These are phyloP conservation scores for Phyllotis vaccarum DNA, from an alignment of 2,797 vertebrate species.

Conservation along the genomic window DNA sequence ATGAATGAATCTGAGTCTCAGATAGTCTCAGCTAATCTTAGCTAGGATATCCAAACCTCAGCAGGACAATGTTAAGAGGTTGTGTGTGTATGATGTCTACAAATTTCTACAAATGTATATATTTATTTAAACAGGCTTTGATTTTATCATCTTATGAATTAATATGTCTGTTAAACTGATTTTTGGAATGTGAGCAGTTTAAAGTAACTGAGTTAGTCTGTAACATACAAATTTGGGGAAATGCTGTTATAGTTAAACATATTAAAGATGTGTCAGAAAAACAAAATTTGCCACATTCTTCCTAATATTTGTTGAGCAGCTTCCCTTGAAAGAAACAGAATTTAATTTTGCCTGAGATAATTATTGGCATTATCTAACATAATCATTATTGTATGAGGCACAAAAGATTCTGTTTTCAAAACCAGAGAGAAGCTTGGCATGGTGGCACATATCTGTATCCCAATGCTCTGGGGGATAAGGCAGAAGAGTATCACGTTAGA, in stretches of 20 bases:
- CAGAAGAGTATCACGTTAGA: not conserved
- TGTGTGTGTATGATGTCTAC: not conserved
- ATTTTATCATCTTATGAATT: not conserved
- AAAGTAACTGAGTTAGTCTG: not conserved
- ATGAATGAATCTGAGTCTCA: not conserved
- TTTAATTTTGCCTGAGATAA: conserved; percentile 10
- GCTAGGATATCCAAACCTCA: not conserved
- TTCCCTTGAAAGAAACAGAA: not conserved
- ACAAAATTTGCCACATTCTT: not conserved
- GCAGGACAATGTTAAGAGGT: not conserved
- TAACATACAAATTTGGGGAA: not conserved
- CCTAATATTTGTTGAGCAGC: not conserved
- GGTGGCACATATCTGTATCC: not conserved
- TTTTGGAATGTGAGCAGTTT: not conserved
- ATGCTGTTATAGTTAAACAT: not conserved
- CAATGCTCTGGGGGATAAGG: not conserved
- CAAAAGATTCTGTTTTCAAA: not conserved
- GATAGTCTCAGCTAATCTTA: not conserved
- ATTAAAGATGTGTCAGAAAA: not conserved
- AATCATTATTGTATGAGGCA: not conserved
- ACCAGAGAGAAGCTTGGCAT: not conserved
- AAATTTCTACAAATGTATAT: not conserved
- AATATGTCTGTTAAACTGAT: not conserved
- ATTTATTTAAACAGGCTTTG: not conserved
- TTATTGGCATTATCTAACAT: not conserved